Percentiles rank a stretch among this genome's conserved stretches.
These are phyloP conservation scores for Xestia c-nigrum DNA, from an alignment of 2,888 invertebrate genomes.

Conservation along the genomic window DNA sequence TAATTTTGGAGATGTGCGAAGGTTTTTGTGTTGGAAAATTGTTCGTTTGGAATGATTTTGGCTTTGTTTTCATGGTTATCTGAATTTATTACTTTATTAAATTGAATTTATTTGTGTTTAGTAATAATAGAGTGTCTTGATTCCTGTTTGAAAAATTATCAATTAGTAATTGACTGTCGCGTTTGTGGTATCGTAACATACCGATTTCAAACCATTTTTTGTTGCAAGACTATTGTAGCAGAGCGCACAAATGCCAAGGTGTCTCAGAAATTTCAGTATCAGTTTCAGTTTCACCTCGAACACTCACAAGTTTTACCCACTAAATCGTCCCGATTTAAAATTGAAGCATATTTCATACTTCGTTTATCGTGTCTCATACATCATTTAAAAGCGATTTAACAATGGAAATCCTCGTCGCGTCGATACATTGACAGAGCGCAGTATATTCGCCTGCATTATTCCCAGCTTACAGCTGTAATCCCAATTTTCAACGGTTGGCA, in stretches of 20 bases:
- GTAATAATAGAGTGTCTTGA: not conserved
- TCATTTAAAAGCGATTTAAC: conserved; percentile 72
- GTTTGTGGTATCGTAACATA: not conserved
- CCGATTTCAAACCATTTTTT: not conserved
- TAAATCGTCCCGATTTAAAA: not conserved
- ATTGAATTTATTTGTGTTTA: not conserved
- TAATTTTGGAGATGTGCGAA: conserved; percentile 17
- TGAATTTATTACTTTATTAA: too few relatives aligned
- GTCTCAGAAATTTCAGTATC: not conserved
- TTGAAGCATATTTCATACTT: conserved; percentile 52
- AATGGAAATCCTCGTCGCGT: conserved; percentile 65
- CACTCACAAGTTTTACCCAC: not conserved
- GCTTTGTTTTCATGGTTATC: conserved; percentile 12
- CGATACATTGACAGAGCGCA: conserved; percentile 72
- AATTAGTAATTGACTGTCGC: too few relatives aligned
- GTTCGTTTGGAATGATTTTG: conserved; percentile 31
- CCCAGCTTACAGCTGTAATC: conserved; percentile 81
- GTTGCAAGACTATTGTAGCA: not conserved
- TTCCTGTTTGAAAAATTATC: not conserved
- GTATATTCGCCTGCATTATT: conserved; percentile 72
- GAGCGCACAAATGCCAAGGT: too few relatives aligned
- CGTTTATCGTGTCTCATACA: conserved; percentile 66
- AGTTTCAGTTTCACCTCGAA: not conserved
- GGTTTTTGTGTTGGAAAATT: conserved; percentile 36
- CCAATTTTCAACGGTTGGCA: conserved; percentile 77